phyloP scores from a whole-genome alignment of 2,797 vertebrate genomes.

The Linurgus olivaceus region DNA sequence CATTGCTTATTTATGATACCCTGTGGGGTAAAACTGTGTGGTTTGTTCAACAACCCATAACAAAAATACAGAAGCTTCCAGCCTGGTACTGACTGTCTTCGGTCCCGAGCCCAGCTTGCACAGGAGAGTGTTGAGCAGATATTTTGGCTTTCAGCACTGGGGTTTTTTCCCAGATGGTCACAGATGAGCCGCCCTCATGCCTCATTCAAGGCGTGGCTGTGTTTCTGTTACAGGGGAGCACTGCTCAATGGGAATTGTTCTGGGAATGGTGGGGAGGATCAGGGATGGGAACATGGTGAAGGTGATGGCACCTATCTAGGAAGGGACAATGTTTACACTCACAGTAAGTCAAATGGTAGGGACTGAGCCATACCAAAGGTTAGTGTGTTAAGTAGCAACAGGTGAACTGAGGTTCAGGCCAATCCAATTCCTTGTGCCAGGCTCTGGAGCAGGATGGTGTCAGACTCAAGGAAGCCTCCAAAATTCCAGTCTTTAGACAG shows the following conservation, averaged over 20 bases:
- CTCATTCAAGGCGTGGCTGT: background rate
- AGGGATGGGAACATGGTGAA: background rate
- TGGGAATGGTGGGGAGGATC: background rate
- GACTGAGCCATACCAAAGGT: background rate
- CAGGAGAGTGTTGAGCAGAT: background rate
- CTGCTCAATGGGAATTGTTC: background rate
- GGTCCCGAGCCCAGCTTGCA: conserved; percentile 10
- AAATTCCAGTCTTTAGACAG: background rate
- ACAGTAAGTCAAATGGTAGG: background rate
- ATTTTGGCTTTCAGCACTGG: background rate
- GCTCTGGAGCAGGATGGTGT: background rate
- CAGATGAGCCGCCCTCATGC: background rate
- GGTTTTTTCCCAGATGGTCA: background rate
- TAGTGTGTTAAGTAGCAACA: background rate
- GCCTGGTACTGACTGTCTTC: background rate
- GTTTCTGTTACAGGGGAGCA: fast-evolving
- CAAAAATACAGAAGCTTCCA: conserved; percentile 41
- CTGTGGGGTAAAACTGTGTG: conserved; percentile 56
- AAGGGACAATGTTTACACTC: background rate
- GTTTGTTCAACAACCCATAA: conserved; percentile 59
- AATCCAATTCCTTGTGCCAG: background rate
- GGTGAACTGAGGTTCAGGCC: background rate
- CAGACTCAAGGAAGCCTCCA: background rate
- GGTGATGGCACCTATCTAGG: background rate
- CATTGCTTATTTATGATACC: conserved; percentile 61